Evolutionary conservation across 2,113 vertebrate species (phyloP), one percentile per base, ranked within the genome.

Genomic region (Numenius arquata): DNA sequence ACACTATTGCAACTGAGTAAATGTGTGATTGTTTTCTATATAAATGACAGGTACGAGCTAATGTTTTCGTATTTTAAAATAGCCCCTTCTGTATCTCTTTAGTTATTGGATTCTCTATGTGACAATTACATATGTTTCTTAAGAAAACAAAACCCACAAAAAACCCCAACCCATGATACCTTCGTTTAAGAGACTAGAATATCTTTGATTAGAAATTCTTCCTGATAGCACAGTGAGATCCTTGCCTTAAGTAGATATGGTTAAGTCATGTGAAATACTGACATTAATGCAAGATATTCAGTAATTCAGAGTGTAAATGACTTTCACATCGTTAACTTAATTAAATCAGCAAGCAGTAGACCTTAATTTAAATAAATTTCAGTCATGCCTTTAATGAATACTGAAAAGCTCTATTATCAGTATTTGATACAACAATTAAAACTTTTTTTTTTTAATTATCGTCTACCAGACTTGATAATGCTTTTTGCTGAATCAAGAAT

Each of bases 51-150:
- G 50, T 97, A 96, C 90, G 93, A 80, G 95, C 90, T 9, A 47
- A 75, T 70, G 12, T 94, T 96, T 98, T 98, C 98, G 38, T 94
- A 98, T 93, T 98, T 97, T 74, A 97, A 98, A 89, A 62, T 92
- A 41, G 98, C 97, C 97, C 97, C 98, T 98, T 97, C 98, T 98
- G 96, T 94, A 92, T 96, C 98, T 98, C 97, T 97, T 97, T 90
- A 98, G 98, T 48, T 73, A 76, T 98, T 86, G 97, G 98, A 80
- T 94, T 97, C 96, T 96, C 97, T 98, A 95, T 98, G 98, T 98
- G 98, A 98, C 97, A 98, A 96, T 95, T 97, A 97, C 97, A 94
- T 96, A 97, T 95, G 97, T 56, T 71, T 83, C 11, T 61, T 40
- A 15, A 85, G 47, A 67, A 83, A 88, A 50, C 3, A n/a, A 59